phyloP scores from a whole-genome alignment of 2,113 vertebrate species.

The Prionailurus bengalensis region DNA sequence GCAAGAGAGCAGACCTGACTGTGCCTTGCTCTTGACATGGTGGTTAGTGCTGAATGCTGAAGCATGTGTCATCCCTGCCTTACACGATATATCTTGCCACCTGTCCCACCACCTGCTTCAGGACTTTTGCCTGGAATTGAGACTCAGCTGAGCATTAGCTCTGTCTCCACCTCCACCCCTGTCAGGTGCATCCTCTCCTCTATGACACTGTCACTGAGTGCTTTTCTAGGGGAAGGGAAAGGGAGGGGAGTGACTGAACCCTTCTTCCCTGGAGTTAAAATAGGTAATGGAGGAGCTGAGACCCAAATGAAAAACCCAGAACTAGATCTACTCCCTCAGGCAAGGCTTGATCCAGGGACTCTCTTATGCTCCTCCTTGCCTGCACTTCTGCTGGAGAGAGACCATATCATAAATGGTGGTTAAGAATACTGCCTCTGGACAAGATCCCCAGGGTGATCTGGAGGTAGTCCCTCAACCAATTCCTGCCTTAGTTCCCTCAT shows the following conservation, averaged over 20 bases:
- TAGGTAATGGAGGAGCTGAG: background rate
- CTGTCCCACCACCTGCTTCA: background rate
- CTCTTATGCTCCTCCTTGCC: background rate
- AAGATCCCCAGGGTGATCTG: background rate
- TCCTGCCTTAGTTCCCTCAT: background rate
- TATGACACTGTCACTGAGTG: background rate
- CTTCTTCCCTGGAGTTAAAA: slow-evolving; percentile 22
- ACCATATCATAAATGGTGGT: background rate
- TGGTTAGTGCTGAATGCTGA: background rate
- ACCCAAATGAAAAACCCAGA: background rate
- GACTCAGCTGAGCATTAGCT: background rate
- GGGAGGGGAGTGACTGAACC: background rate
- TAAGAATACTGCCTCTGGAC: background rate
- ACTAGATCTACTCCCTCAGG: background rate
- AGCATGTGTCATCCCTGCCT: background rate
- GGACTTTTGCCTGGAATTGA: background rate
- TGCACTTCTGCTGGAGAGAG: background rate
- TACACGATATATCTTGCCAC: background rate
- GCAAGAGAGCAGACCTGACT: background rate
- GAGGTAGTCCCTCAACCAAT: background rate
- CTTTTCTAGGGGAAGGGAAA: background rate
- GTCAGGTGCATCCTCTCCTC: background rate
- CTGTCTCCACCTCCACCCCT: background rate
- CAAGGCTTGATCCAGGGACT: background rate
- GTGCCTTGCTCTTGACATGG: background rate